Percentiles rank a stretch among this genome's conserved stretches.
Evolutionary conservation across 2,113 vertebrate genomes (phyloP).

Genomic region (Spea multiplicata): DNA sequence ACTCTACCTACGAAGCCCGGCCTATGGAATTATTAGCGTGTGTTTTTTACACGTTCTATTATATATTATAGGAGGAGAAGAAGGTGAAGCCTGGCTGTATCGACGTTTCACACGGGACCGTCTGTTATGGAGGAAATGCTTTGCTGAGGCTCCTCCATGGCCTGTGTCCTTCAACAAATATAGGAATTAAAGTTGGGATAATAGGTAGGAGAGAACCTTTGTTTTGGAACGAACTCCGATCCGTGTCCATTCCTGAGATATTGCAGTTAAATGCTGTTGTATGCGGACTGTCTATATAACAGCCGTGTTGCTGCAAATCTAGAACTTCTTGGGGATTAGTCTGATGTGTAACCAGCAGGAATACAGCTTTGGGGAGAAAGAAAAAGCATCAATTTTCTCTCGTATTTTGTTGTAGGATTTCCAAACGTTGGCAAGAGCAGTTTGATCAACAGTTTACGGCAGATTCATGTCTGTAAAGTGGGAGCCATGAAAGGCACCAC

Average conservation of each 20-base stretch:
- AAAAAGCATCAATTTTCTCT: neutral
- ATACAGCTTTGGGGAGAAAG: neutral
- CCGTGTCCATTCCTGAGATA: no score
- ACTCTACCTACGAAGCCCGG: no score
- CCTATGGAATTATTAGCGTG: no score
- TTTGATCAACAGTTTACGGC: constrained; percentile 89
- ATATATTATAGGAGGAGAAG: neutral
- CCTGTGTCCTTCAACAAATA: constrained; percentile 54
- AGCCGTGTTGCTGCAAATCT: no score
- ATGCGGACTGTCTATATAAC: no score
- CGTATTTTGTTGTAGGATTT: constrained; percentile 72
- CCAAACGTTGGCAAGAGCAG: constrained; percentile 97
- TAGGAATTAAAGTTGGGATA: constrained; percentile 78
- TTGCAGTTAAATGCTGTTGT: no score
- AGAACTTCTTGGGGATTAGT: no score
- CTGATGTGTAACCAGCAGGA: no score
- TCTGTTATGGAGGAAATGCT: constrained; percentile 66
- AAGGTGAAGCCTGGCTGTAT: constrained; percentile 53
- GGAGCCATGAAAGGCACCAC: constrained; percentile 82
- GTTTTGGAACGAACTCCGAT: no score
- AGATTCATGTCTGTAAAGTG: constrained; percentile 70
- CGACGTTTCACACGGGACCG: constrained; percentile 61
- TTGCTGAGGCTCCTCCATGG: constrained; percentile 73
- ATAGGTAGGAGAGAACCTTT: constrained; percentile 71
- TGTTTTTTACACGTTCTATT: no score